These are phyloP conservation scores for Melanerpes aurifrons DNA, from an alignment of 2,113 vertebrate genomes.

Conservation along the genomic window DNA sequence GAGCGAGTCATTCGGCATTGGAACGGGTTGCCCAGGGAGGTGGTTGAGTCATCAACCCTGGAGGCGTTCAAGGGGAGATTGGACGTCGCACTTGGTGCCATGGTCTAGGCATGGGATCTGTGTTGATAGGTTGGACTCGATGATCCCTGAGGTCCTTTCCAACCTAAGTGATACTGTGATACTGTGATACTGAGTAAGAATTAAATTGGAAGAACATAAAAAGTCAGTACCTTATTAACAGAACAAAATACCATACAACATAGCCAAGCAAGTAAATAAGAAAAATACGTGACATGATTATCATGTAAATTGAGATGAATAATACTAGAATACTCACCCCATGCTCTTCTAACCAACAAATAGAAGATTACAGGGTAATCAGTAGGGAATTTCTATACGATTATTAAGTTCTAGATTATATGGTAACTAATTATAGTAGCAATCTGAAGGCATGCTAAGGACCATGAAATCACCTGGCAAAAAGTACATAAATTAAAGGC, in stretches of 20 bases:
- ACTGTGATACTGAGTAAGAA: not conserved
- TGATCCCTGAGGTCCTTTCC: too few relatives aligned
- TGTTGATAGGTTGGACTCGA: too few relatives aligned
- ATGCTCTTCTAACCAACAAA: constrained; percentile 58
- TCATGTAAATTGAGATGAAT: constrained; percentile 38
- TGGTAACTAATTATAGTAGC: constrained; percentile 39
- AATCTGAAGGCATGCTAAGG: not conserved
- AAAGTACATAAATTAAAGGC: not conserved
- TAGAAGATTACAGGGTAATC: constrained; percentile 55
- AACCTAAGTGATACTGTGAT: too few relatives aligned
- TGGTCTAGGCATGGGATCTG: too few relatives aligned
- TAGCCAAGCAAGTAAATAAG: not conserved
- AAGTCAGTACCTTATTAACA: constrained; percentile 24
- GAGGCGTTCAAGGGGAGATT: too few relatives aligned
- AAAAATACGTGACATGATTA: constrained; percentile 26
- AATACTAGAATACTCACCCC: constrained; percentile 21
- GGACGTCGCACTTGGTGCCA: too few relatives aligned
- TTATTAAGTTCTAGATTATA: constrained; percentile 48
- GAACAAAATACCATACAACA: not conserved
- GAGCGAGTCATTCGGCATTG: too few relatives aligned
- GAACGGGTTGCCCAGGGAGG: too few relatives aligned
- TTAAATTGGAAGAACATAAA: constrained; percentile 7
- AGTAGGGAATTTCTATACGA: constrained; percentile 30
- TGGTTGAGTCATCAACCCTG: too few relatives aligned
- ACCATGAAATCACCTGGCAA: not conserved